phyloP scores from a whole-genome alignment of 2,797 vertebrate genomes.

The Bufotes viridis region DNA sequence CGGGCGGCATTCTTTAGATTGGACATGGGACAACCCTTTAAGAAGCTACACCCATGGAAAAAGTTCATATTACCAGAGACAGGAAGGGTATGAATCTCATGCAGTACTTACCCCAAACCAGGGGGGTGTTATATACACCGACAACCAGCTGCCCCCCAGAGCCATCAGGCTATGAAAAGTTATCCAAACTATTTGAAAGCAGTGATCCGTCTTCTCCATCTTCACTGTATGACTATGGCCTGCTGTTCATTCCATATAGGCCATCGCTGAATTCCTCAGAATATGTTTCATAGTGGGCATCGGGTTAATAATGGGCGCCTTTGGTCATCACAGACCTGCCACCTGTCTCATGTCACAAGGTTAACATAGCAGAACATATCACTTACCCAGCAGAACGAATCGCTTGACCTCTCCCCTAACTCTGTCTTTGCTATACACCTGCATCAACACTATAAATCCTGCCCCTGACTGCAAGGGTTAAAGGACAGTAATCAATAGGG shows the following conservation, averaged over 20 bases:
- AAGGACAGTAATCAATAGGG: conserved; percentile 1
- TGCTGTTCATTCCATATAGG: neutral
- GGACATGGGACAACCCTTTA: no score
- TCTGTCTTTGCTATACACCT: conserved; percentile 35
- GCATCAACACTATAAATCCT: conserved; percentile 53
- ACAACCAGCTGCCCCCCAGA: neutral
- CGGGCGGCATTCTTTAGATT: no score
- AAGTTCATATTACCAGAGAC: no score
- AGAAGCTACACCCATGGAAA: no score
- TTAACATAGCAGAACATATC: conserved; percentile 51
- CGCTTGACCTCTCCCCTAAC: conserved; percentile 35
- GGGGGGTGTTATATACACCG: neutral
- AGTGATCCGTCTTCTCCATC: neutral
- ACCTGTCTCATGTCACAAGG: conserved; percentile 55
- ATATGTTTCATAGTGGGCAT: conserved; percentile 20
- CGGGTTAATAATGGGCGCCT: neutral
- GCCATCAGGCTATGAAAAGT: neutral
- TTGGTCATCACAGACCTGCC: conserved; percentile 40
- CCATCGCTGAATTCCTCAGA: neutral
- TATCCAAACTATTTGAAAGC: neutral
- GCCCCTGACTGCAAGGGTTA: conserved; percentile 19
- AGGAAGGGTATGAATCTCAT: no score
- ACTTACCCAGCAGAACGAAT: conserved; percentile 36
- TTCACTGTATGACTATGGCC: neutral
- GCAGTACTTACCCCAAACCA: no score